Base-by-base conservation (phyloP, 2,888 invertebrate species). In the Troilus luridus region DNA sequence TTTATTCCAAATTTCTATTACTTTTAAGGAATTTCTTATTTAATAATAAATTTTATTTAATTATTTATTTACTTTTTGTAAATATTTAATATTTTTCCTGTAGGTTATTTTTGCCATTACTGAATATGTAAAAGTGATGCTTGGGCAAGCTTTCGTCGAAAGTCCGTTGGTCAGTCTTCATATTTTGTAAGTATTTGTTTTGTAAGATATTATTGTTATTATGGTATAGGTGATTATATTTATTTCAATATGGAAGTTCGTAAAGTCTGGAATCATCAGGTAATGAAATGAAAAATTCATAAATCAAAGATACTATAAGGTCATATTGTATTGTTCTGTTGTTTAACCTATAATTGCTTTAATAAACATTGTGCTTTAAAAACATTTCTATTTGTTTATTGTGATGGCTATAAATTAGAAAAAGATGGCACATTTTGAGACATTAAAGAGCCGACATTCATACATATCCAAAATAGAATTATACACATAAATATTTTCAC, bases 111-210 rank as follows among this genome's bases (percentile, higher is more conserved):
- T 97, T 93, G 97, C 97, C 2, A 96, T 98, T 14, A 97, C 97
- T 0, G 96, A 97, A 92, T 98, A 97, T 94, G 97, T 98, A 1
- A 95, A 96, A 93, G 95, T 94, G 64, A 97, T 97, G 93, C 95
- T 98, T 27, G 98, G 98, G 0, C 94, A 95, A 90, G 95, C 96
- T 89, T 98, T 98, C 94, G 96, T 98, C 10, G 98, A 98, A 94
- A 97, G 97, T 92, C 97, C 98, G 0, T 95, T 97, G 59, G 96
- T 97, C 8, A 96, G 96, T 91, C 94, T 98, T 91, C 95, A 95
- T 91, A 95, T 95, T 62, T 93, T 96, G 96, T 96, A 94, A 94
- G 95, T 91, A 67, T 88, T 90, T n/a, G 9, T 72, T 91, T 1
- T 24, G 9, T 64, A 64, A 19, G 62, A 21, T 62, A n/a, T 64